phyloP scores from a whole-genome alignment of 2,113 vertebrate genomes.

The Ornithorhynchus anatinus region DNA sequence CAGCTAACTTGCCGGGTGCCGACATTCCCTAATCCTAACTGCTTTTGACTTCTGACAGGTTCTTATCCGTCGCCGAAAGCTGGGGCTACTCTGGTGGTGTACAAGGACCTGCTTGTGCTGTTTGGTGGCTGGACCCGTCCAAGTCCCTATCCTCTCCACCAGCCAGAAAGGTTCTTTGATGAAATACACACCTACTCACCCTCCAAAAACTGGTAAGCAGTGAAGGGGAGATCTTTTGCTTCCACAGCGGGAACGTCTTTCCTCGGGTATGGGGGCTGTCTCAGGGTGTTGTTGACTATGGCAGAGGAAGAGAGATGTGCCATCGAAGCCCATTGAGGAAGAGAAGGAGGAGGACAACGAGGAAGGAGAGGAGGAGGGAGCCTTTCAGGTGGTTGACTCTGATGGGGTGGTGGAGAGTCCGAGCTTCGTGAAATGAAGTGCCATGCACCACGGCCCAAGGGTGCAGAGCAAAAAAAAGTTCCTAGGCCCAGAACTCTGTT shows the following conservation, averaged over 20 bases:
- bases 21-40: not conserved
- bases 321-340: no score
- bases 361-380: no score
- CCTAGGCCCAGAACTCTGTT: no score
- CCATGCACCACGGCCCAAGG: no score
- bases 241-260: not conserved
- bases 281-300: no score
- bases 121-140: conserved; percentile 98
- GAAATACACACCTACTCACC: conserved; percentile 98
- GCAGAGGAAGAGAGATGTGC: no score
- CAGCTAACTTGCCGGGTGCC: accelerated
- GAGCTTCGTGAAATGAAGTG: no score
- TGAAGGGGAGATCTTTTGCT: not conserved
- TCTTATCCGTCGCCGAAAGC: conserved; percentile 98
- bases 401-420: no score
- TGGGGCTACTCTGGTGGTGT: conserved; percentile 93
- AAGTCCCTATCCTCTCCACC: conserved; percentile 96
- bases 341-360: no score
- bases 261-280: no score
- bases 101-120: conserved; percentile 93
- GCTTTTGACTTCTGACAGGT: conserved; percentile 69
- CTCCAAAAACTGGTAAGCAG: conserved; percentile 94
- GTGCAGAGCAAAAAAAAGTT: no score
- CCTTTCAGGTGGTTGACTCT: no score
- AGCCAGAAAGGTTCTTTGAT: conserved; percentile 97